Conservation (phyloP, 2,797 vertebrate genomes). For the Thaleichthys pacificus region DNA sequence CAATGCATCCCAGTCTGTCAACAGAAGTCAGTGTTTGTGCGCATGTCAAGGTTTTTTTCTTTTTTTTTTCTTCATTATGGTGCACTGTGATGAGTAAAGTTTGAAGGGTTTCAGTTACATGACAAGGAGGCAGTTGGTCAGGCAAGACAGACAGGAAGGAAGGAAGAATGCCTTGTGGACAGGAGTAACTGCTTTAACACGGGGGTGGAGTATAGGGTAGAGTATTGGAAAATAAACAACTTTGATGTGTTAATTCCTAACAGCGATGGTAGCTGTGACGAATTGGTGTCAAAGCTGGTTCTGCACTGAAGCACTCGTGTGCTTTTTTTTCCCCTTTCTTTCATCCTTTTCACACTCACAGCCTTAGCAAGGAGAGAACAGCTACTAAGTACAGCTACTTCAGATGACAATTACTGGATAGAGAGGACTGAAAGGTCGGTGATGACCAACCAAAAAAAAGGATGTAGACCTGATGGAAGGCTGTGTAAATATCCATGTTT, state of each 20-base stretch:
- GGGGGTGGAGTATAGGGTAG: too few species aligned
- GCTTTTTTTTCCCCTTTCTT: neutral
- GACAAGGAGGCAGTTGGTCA: slow-evolving; percentile 11
- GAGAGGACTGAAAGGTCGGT: neutral
- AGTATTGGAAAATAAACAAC: too few species aligned
- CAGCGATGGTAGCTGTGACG: neutral
- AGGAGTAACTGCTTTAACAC: neutral
- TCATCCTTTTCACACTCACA: neutral
- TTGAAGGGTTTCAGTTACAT: slow-evolving; percentile 15
- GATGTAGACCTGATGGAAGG: slow-evolving; percentile 38
- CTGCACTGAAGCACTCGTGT: neutral
- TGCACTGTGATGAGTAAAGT: slow-evolving; percentile 2
- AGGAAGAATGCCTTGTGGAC: neutral
- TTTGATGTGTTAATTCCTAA: too few species aligned
- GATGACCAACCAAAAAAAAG: neutral
- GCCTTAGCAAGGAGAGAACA: too few species aligned
- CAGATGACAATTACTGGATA: neutral
- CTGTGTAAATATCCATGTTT: slow-evolving; percentile 59
- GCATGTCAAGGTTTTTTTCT: slow-evolving; percentile 17
- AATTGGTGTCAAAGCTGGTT: neutral
- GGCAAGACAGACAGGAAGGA: slow-evolving; percentile 5
- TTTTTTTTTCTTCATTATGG: neutral
- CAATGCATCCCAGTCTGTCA: slow-evolving; percentile 47
- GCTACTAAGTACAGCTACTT: neutral
- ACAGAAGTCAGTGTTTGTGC: slow-evolving; percentile 47